Conservation (phyloP, 2,113 vertebrate species). For the Bujurquina vittata region DNA sequence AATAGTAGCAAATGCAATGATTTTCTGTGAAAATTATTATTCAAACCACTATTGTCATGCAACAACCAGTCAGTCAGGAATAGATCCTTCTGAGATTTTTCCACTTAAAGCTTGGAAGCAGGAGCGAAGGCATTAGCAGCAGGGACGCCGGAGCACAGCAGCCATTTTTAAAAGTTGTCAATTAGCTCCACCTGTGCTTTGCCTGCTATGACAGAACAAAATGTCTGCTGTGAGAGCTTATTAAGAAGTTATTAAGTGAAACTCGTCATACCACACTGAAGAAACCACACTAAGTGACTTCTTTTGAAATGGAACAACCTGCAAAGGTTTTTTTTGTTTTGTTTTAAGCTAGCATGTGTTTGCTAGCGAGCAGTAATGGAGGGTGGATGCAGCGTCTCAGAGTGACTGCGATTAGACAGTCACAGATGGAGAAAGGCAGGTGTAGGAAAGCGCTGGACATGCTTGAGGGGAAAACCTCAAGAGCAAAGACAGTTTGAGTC, state of each 20-base stretch:
- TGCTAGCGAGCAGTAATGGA: too few species aligned
- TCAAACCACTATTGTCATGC: neutral
- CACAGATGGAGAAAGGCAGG: neutral
- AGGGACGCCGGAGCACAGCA: fast-evolving
- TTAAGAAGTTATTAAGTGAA: neutral
- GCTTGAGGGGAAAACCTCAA: too few species aligned
- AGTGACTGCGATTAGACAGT: neutral
- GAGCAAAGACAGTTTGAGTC: neutral
- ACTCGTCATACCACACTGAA: neutral
- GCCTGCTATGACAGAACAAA: neutral
- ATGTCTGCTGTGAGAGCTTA: neutral
- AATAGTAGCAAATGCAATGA: neutral
- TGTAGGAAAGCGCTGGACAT: too few species aligned
- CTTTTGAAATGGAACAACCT: neutral
- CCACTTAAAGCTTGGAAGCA: neutral
- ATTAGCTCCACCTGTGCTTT: neutral
- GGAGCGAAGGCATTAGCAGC: neutral
- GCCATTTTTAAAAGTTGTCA: neutral
- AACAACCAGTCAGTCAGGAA: too few species aligned
- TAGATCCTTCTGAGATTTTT: too few species aligned
- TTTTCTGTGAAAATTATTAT: neutral
- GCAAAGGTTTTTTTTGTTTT: neutral
- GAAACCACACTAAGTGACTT: neutral
- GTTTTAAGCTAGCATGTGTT: neutral
- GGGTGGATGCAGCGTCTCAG: too few species aligned